A percentile compares a stretch with the other conserved stretches of the same genome.
Conservation (phyloP, 2,113 vertebrate species). For the Chitala chitala region DNA sequence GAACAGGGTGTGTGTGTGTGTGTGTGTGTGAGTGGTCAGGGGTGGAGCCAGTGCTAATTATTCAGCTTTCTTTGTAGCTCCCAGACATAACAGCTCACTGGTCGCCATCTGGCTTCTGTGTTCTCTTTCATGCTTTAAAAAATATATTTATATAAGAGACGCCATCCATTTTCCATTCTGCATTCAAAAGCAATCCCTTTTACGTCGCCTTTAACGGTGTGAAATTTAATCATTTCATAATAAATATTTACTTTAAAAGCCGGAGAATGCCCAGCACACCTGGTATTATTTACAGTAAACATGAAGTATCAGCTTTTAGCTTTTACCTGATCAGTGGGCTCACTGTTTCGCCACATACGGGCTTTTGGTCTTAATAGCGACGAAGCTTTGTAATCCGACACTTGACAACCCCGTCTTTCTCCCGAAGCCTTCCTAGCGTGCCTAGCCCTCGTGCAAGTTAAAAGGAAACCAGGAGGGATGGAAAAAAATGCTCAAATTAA, state of each 20-base stretch:
- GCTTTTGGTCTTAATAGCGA: background rate
- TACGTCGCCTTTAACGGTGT: background rate
- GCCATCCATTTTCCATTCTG: background rate
- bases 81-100: no score
- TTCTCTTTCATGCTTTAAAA: no score
- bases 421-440: background rate
- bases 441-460: constrained; percentile 38
- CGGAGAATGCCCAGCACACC: background rate
- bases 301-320: background rate
- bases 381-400: background rate
- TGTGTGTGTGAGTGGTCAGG: background rate
- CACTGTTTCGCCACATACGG: background rate
- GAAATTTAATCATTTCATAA: background rate
- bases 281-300: background rate
- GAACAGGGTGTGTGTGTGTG: background rate
- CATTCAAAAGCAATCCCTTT: background rate
- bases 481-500: constrained; percentile 54
- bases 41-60: no score
- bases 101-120: background rate
- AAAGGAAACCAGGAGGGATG: constrained; percentile 45
- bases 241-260: background rate
- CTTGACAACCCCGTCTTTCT: background rate
- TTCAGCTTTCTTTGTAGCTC: no score
- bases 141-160: no score
- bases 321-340: background rate